Conservation (phyloP, 2,113 vertebrate species). For the Coptodon bakossiorum region DNA sequence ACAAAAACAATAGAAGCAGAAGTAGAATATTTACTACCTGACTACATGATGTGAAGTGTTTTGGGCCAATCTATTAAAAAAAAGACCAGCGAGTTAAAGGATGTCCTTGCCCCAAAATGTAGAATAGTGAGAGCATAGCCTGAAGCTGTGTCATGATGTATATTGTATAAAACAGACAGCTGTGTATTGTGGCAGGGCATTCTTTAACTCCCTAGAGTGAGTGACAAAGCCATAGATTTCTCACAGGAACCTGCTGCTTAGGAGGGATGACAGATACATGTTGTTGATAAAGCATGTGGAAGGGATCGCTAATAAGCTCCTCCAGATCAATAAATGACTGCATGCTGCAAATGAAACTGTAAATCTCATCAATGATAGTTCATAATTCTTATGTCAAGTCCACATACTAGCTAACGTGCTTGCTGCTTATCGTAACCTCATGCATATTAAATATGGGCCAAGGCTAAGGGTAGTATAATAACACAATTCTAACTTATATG, state of each 20-base stretch:
- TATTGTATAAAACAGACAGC: conserved; percentile 9
- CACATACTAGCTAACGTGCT: conserved; percentile 69
- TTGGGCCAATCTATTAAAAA: background rate
- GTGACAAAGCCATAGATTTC: conserved; percentile 51
- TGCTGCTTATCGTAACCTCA: background rate
- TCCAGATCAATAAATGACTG: conserved; percentile 55
- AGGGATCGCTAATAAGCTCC: conserved; percentile 41
- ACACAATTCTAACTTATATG: background rate
- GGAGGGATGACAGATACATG: conserved; percentile 37
- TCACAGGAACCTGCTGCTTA: conserved; percentile 46
- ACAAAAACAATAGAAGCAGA: background rate
- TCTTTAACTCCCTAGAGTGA: conserved; percentile 35
- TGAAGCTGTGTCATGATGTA: conserved; percentile 6
- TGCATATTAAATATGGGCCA: background rate
- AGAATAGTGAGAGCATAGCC: background rate
- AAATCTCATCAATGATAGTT: conserved; percentile 39
- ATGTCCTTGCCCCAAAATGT: background rate
- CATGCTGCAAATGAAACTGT: conserved; percentile 52
- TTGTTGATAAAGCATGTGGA: conserved; percentile 16
- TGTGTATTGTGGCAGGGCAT: conserved; percentile 7
- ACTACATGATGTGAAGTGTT: background rate
- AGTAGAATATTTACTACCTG: background rate
- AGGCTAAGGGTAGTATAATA: background rate
- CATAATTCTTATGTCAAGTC: conserved; percentile 12
- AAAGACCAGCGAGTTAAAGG: background rate